phyloP scores from a whole-genome alignment of 92 coral and sea anemone species.

The Heliopora coerulea region DNA sequence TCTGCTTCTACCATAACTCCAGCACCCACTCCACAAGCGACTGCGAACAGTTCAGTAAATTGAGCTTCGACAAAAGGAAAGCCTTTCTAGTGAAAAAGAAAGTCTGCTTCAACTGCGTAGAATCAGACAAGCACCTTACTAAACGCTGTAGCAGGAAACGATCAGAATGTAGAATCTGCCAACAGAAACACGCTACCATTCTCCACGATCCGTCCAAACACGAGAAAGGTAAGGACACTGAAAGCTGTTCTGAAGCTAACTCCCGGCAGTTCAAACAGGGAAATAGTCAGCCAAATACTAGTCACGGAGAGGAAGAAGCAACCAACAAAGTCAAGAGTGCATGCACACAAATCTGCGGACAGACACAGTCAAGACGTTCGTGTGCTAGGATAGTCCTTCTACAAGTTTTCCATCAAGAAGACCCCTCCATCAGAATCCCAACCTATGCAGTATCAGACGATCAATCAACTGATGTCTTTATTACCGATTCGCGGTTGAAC shows the following conservation, averaged over 20 bases:
- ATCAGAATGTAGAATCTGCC: conserved; percentile 55
- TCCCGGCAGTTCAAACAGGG: too few species aligned
- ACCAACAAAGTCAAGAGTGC: conserved; percentile 34
- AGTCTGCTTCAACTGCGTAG: conserved; percentile 52
- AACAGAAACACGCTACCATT: conserved; percentile 57
- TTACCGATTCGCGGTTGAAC: conserved; percentile 51
- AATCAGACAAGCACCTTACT: conserved; percentile 48
- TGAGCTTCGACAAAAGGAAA: conserved; percentile 52
- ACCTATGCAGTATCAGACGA: conserved; percentile 62
- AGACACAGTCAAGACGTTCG: conserved; percentile 48
- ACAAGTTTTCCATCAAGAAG: conserved; percentile 54
- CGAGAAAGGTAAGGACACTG: conserved; percentile 11
- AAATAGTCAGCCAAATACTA: too few species aligned
- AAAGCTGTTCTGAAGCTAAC: too few species aligned
- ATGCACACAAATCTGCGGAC: conserved; percentile 59
- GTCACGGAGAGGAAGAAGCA: too few species aligned
- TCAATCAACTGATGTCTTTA: conserved; percentile 68
- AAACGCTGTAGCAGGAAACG: conserved; percentile 45
- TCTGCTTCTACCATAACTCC: conserved; percentile 57
- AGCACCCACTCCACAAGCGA: conserved; percentile 42
- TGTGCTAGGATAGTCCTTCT: conserved; percentile 61
- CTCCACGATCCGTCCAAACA: conserved; percentile 55
- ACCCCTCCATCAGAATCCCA: conserved; percentile 38
- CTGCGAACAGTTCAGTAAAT: conserved; percentile 50
- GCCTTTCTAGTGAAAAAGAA: conserved; percentile 57